Base-by-base conservation (phyloP, 2,888 invertebrate genomes). In the Synergus laeviventris region DNA sequence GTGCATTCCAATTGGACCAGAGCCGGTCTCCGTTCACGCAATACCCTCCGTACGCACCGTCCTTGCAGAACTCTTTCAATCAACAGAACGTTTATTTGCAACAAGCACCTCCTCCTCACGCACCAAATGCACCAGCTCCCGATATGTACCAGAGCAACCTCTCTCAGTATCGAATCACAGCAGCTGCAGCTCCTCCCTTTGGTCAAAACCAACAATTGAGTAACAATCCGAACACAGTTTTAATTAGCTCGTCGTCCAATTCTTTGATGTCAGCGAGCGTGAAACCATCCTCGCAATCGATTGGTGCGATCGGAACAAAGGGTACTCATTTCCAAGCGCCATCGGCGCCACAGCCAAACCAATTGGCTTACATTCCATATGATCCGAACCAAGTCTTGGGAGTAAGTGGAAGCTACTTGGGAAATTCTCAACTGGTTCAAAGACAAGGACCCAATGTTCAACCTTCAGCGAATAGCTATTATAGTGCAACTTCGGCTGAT, bases 261-360 rank as follows among this genome's bases (percentile, higher is more conserved):
- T 96, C 96, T 49, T 92, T 97, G 84, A 97, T 97, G 97, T 96
- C 97, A 7, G 95, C 96, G 54, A 95, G 95, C 79, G 96, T 97
- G 74, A 97, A 97, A 87, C 95, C 96, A 11, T 94, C 95, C 54
- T 94, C 94, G 80, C 96, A 96, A 91, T 94, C 95, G 86, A 95
- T 97, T 84, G 96, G 96, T 82, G 96, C 97, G 77, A 97, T 97
- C 84, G 96, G 97, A 88, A 93, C 93, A 8, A 94, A 94, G 88
- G 93, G 92, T 75, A 92, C 90, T 31, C 91, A 93, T 76, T 93
- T 92, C 77, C 93, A 93, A 85, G 88, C 90, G 49, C 92, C 92
- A 5, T 93, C 93, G 81, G 93, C 93, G 81, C 92, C 92, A 70
- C 93, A 93, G 85, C 92, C 92, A 31, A 93, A 90, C 86, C 90